Evolutionary conservation across 1,140 invertebrate species (phyloP).

Genomic region (Pseudachorutes palmiensis): DNA sequence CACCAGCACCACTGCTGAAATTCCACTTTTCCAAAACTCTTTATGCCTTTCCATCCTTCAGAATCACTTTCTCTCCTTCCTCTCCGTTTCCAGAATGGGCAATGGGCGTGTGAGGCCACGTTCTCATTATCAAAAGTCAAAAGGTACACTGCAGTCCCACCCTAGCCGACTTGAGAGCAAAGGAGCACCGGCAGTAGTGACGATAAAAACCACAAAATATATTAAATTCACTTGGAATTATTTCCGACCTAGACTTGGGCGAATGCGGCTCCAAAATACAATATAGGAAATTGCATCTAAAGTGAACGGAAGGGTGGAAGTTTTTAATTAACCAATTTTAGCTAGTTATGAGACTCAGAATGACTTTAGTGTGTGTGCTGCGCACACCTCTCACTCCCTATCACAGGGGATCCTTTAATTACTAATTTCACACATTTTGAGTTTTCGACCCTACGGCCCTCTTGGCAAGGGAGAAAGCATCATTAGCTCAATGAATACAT

Average conservation of each 20-base stretch:
- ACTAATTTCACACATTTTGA: not conserved
- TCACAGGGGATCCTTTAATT: not conserved
- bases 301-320: not conserved
- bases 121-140: not conserved
- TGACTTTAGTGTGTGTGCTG: not conserved
- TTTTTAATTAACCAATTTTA: conserved; percentile 12
- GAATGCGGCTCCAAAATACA: too few relatives aligned
- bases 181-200: too few relatives aligned
- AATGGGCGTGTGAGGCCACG: not conserved
- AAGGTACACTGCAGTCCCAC: too few relatives aligned
- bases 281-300: not conserved
- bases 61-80: not conserved
- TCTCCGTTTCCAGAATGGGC: not conserved
- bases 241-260: too few relatives aligned
- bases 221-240: conserved; percentile 2
- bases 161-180: too few relatives aligned
- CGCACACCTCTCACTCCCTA: not conserved
- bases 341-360: conserved; percentile 1
- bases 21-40: not conserved
- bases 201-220: conserved; percentile 12
- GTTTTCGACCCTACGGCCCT: not conserved
- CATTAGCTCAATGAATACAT: too few relatives aligned
- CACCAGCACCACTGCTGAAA: not conserved
- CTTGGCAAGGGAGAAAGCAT: not conserved
- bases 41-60: not conserved